Evolutionary conservation across 2,888 invertebrate species (phyloP), one percentile per base, ranked within the genome.

Genomic region (Cheiracanthium punctorium): DNA sequence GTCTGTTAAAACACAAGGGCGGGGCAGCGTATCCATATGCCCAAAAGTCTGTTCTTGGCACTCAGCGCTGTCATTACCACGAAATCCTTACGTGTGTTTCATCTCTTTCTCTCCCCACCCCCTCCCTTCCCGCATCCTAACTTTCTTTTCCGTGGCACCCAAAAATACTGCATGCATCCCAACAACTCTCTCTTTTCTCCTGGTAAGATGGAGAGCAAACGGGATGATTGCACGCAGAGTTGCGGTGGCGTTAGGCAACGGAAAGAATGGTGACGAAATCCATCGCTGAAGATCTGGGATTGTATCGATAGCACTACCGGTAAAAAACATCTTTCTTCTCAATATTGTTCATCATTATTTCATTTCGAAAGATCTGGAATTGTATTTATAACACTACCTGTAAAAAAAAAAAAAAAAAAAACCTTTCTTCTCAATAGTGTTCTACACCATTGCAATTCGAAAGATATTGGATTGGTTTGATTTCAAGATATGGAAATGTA

Each of bases 21-120:
- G 58, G 58, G 58, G 58, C 58, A 58, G 58, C 58, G 7, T 24
- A 24, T 20, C 58, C 58, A 58, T 5, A 32, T 67, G 81, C 37
- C 67, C 32, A 14, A n/a, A n/a, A 58, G 37, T 72, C 65, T 72
- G 28, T 58, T 58, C 69, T 82, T 75, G 81, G 74, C 82, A 75
- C 82, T 82, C 37, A 32, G 58, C 58, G 20, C 75, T 82, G 82
- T 82, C 82, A 82, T 82, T 82, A 82, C 82, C 75, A 24, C 82
- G 29, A 75, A 52, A 70, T 17, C 74, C 74, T 82, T 67, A 75
- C 82, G 75, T 75, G 75, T 28, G 8, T 48, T n/a, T n/a, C n/a
- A n/a, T n/a, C n/a, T n/a, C n/a, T n/a, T n/a, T 48, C 48, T 17
- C 7, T 17, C 48, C 48, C 12, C 37, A 8, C 37, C 37, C 37